These are phyloP conservation scores for Cryptoprocta ferox DNA, from an alignment of 2,797 vertebrate genomes.

Conservation along the genomic window DNA sequence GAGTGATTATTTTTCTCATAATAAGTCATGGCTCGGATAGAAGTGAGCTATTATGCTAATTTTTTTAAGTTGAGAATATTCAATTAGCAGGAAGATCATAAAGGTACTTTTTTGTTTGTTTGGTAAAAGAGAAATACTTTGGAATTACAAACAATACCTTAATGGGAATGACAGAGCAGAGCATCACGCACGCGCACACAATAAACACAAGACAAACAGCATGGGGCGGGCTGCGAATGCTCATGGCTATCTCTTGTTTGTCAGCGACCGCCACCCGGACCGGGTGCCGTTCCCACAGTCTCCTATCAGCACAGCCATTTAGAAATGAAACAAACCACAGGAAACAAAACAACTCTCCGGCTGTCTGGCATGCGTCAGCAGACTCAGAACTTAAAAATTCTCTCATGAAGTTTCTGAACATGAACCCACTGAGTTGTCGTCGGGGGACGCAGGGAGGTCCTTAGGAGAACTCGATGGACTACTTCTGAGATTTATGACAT, in stretches of 20 bases:
- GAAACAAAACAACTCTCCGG: slow-evolving; percentile 60
- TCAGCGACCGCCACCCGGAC: slow-evolving; percentile 4
- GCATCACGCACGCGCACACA: not conserved
- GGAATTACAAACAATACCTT: slow-evolving; percentile 50
- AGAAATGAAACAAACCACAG: slow-evolving; percentile 69
- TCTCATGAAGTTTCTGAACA: slow-evolving; percentile 10
- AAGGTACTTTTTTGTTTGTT: not conserved
- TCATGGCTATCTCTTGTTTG: slow-evolving; percentile 54
- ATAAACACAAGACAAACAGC: slow-evolving; percentile 40
- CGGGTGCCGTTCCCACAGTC: slow-evolving; percentile 61
- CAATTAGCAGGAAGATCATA: slow-evolving; percentile 34
- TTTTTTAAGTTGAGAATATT: not conserved
- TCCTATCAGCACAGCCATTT: slow-evolving; percentile 33
- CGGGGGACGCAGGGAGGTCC: not conserved
- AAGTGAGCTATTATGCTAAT: not conserved
- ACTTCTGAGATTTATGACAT: not conserved
- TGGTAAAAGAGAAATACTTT: not conserved
- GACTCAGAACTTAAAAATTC: not conserved
- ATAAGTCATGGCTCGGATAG: not conserved
- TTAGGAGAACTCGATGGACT: not conserved
- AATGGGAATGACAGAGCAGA: not conserved
- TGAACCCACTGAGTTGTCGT: not conserved
- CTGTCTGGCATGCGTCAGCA: slow-evolving; percentile 24
- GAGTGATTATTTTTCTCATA: not conserved
- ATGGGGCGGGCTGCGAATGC: not conserved